These are phyloP conservation scores for Elephantulus edwardii DNA, from an alignment of 2,113 vertebrate species.

Conservation along the genomic window DNA sequence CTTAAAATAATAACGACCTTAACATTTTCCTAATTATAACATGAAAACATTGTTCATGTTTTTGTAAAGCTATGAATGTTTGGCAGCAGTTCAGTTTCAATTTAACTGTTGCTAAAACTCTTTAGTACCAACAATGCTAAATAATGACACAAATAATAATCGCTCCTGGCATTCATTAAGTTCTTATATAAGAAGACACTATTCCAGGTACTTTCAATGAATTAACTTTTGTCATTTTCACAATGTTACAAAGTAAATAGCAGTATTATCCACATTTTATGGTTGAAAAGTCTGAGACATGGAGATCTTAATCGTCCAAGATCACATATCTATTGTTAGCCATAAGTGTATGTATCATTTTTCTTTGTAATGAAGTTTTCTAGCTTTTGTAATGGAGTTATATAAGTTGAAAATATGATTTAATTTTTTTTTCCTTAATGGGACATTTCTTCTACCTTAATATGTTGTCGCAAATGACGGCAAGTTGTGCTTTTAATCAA, in stretches of 20 bases:
- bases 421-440: constrained; percentile 2
- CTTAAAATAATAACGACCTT: constrained; percentile 84
- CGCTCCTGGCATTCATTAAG: neutral
- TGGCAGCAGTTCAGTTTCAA: constrained; percentile 18
- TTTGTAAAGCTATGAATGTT: constrained; percentile 15
- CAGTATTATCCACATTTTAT: neutral
- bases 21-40: constrained; percentile 69
- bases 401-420: constrained; percentile 45
- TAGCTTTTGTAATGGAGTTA: constrained; percentile 35
- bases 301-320: constrained; percentile 15
- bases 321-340: neutral
- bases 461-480: too few relatives aligned
- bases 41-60: constrained; percentile 45
- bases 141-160: constrained; percentile 11
- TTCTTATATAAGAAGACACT: constrained; percentile 2
- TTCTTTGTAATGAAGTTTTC: neutral
- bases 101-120: neutral
- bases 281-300: neutral
- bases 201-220: neutral
- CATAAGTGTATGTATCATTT: neutral
- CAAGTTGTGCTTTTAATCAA: too few relatives aligned
- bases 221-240: neutral
- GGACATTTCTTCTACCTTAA: constrained; percentile 34
- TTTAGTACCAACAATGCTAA: neutral
- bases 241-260: neutral